These are phyloP conservation scores for Muraenolepis orangiensis DNA, from an alignment of 2,797 vertebrate species.

Conservation along the genomic window DNA sequence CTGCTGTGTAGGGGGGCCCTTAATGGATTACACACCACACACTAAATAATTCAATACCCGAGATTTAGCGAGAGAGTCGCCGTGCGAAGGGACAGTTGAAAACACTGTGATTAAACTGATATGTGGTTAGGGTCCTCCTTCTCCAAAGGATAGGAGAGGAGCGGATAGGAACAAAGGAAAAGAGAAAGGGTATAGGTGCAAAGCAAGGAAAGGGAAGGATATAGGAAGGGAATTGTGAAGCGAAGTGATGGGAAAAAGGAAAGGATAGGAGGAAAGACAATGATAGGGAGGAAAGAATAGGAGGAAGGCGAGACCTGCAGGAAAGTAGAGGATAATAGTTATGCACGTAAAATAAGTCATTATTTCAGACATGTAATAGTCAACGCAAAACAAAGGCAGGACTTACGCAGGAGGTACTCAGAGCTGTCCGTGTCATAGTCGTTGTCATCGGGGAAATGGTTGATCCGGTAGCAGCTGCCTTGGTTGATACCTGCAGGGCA, in stretches of 20 bases:
- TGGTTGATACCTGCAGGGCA: constrained; percentile 85
- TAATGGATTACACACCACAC: neutral
- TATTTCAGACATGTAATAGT: neutral
- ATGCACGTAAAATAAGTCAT: no score
- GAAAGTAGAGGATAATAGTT: neutral
- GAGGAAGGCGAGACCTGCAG: neutral
- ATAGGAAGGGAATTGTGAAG: neutral
- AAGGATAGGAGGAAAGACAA: neutral
- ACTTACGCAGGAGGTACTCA: constrained; percentile 96
- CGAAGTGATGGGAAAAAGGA: neutral
- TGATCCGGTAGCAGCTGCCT: constrained; percentile 96
- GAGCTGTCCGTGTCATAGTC: constrained; percentile 98
- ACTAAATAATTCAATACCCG: neutral
- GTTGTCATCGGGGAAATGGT: constrained; percentile 97
- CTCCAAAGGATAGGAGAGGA: neutral
- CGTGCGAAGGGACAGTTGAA: neutral
- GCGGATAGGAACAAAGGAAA: neutral
- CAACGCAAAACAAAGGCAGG: neutral
- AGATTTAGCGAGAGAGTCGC: neutral
- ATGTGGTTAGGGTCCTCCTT: neutral
- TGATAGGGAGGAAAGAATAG: neutral
- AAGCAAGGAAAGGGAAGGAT: neutral
- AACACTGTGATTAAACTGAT: neutral
- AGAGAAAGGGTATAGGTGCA: neutral
- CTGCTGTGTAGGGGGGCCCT: neutral